A percentile compares a stretch with the other conserved stretches of the same genome.
phyloP scores from a whole-genome alignment of 2,888 invertebrate species.

The Hymenopus coronatus region DNA sequence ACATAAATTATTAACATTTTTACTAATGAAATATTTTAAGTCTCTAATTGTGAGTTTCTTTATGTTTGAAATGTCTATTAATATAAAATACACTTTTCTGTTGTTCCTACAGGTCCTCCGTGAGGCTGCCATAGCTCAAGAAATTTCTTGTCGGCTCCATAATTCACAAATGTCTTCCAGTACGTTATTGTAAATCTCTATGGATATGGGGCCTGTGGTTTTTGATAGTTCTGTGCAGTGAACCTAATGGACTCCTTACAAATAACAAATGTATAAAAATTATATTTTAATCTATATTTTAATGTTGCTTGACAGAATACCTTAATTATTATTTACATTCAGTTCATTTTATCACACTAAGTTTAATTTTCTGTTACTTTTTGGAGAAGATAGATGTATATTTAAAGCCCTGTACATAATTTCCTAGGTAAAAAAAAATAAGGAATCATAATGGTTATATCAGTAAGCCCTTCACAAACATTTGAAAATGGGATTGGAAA shows the following conservation, averaged over 20 bases:
- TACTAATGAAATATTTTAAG: too few relatives aligned
- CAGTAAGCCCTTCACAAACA: too few relatives aligned
- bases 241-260: background rate
- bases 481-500: too few relatives aligned
- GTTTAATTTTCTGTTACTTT: too few relatives aligned
- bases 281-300: background rate
- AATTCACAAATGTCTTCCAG: background rate
- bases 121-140: slow-evolving; percentile 54
- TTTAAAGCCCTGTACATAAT: background rate
- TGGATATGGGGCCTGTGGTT: background rate
- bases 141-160: slow-evolving; percentile 43
- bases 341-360: background rate
- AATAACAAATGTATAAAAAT: too few relatives aligned
- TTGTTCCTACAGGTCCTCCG: slow-evolving; percentile 47
- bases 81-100: background rate
- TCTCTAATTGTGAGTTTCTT: too few relatives aligned
- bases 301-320: background rate
- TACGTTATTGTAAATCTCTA: background rate
- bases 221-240: background rate
- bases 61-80: too few relatives aligned
- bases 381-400: background rate
- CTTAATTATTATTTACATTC: background rate
- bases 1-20: too few relatives aligned
- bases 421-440: too few relatives aligned
- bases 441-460: too few relatives aligned